phyloP scores from a whole-genome alignment of 2,888 invertebrate genomes.

The Pheosia gnoma region DNA sequence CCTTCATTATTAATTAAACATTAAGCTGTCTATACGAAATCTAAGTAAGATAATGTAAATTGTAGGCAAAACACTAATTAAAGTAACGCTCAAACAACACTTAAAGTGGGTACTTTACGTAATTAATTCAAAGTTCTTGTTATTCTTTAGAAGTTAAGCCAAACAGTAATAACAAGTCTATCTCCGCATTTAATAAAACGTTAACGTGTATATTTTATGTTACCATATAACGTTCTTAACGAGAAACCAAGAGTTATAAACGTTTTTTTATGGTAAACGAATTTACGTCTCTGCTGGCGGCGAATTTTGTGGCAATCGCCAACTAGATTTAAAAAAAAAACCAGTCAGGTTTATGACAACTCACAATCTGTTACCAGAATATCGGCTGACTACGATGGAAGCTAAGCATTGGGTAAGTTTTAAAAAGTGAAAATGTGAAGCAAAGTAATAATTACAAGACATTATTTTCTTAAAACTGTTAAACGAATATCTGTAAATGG shows the following conservation, averaged over 20 bases:
- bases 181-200: conserved; percentile 41
- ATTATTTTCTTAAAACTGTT: too few species aligned
- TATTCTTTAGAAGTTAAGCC: conserved; percentile 15
- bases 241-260: conserved; percentile 34
- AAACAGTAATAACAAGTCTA: conserved; percentile 40
- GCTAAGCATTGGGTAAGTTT: too few species aligned
- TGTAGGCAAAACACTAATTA: background rate
- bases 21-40: background rate
- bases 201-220: conserved; percentile 40
- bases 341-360: too few species aligned
- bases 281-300: conserved; percentile 27
- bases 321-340: too few species aligned
- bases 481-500: too few species aligned
- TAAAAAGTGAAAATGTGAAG: too few species aligned
- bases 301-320: conserved; percentile 5
- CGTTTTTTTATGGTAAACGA: conserved; percentile 39
- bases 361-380: too few species aligned
- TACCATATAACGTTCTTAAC: conserved; percentile 35
- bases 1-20: background rate
- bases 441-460: too few species aligned
- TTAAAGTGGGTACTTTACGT: background rate
- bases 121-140: conserved; percentile 5
- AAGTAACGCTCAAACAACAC: background rate
- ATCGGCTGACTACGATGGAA: too few species aligned
- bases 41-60: background rate